These are phyloP conservation scores for Fringilla coelebs DNA, from an alignment of 2,797 vertebrate genomes.

Conservation along the genomic window DNA sequence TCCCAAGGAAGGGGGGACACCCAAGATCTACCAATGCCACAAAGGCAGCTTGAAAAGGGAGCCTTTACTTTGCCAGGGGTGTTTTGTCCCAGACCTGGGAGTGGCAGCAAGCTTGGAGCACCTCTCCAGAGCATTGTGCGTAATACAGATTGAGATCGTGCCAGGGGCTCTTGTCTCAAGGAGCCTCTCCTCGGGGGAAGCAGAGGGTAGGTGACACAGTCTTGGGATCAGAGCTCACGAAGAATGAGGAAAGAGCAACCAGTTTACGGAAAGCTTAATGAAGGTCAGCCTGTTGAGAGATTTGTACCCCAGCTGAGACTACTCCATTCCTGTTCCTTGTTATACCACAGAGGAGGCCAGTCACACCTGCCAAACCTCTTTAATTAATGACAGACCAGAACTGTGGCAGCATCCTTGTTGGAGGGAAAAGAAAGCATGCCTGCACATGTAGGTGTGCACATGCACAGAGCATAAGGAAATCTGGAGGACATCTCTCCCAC, in stretches of 20 bases:
- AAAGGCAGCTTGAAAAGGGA: background rate
- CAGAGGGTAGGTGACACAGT: background rate
- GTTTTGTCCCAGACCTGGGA: background rate
- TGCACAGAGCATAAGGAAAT: background rate
- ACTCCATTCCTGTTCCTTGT: background rate
- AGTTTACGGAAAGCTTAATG: background rate
- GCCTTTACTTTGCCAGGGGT: background rate
- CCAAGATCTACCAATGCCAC: background rate
- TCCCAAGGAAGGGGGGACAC: background rate
- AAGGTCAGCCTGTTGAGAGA: background rate
- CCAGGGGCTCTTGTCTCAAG: background rate
- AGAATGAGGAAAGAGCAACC: background rate
- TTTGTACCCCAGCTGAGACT: background rate
- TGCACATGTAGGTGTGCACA: background rate
- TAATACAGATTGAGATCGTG: background rate
- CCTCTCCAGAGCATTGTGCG: background rate
- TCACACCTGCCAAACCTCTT: background rate
- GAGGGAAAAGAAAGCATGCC: background rate
- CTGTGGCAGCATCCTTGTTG: background rate
- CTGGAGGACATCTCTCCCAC: background rate
- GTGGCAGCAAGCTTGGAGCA: background rate
- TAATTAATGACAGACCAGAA: conserved; percentile 5
- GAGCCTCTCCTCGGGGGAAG: background rate
- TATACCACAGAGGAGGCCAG: background rate
- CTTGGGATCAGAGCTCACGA: background rate